phyloP scores from a whole-genome alignment of 1,140 invertebrate species.

The Pachyrhynchus sulphureomaculatus region DNA sequence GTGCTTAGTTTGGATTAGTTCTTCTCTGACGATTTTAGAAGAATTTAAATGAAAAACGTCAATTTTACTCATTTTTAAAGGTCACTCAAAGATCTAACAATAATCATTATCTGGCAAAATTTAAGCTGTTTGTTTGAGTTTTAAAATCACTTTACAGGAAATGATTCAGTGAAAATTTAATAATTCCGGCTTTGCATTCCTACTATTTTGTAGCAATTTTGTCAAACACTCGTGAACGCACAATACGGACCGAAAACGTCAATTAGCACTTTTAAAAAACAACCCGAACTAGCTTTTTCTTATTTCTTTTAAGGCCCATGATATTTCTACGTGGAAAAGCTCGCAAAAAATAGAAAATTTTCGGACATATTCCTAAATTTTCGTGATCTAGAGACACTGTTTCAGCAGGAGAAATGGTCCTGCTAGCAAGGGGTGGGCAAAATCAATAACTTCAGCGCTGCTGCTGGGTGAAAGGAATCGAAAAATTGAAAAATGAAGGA shows the following conservation, averaged over 20 bases:
- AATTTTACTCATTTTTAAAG: background rate
- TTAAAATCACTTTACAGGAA: background rate
- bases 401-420: conserved; percentile 11
- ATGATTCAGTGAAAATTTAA: background rate
- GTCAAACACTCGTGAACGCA: background rate
- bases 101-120: background rate
- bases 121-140: too few relatives aligned
- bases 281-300: conserved; percentile 9
- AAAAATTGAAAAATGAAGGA: too few relatives aligned
- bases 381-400: conserved; percentile 3
- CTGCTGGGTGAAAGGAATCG: conserved; percentile 7
- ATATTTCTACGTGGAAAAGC: background rate
- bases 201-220: background rate
- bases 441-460: conserved; percentile 20
- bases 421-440: conserved; percentile 23
- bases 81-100: too few relatives aligned
- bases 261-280: conserved; percentile 1
- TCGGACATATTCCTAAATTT: conserved; percentile 20
- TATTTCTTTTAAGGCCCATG: conserved; percentile 9
- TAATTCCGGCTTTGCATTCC: background rate
- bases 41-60: background rate
- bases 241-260: background rate
- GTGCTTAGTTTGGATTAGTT: background rate
- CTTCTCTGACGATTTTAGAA: background rate
- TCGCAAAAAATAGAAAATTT: background rate